phyloP scores from a whole-genome alignment of 2,888 invertebrate genomes.

The Tinea semifulvella region DNA sequence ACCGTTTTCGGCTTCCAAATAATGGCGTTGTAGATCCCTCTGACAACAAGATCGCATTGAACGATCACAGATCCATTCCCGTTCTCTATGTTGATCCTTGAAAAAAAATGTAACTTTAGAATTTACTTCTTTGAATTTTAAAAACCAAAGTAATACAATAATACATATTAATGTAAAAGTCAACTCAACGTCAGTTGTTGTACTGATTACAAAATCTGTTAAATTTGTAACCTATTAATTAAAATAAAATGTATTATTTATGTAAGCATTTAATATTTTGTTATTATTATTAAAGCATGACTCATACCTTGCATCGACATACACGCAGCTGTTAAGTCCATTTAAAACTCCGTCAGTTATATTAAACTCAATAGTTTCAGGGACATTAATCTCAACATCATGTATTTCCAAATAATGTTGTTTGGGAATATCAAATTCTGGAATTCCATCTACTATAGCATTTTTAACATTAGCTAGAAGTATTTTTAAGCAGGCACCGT shows the following conservation, averaged over 20 bases:
- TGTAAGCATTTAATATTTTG: too few species aligned
- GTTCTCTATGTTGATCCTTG: not conserved
- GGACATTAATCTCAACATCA: not conserved
- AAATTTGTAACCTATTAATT: too few species aligned
- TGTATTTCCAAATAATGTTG: not conserved
- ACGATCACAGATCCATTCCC: not conserved
- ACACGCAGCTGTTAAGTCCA: not conserved
- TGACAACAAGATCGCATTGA: not conserved
- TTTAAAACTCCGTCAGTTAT: not conserved
- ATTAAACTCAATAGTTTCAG: conserved; percentile 2
- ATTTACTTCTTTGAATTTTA: not conserved
- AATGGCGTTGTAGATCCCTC: conserved; percentile 8
- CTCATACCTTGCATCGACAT: conserved; percentile 3
- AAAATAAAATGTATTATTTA: not conserved
- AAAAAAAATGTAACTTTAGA: not conserved
- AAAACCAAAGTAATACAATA: too few species aligned
- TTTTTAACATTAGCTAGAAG: not conserved
- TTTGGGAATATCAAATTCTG: not conserved
- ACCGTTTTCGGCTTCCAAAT: not conserved
- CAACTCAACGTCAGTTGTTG: too few species aligned
- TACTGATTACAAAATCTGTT: too few species aligned
- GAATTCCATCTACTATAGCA: not conserved
- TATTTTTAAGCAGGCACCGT: conserved; percentile 1
- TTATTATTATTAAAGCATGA: not conserved
- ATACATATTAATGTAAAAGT: too few species aligned